Evolutionary conservation across 2,113 vertebrate species (phyloP), one percentile per base, ranked within the genome.

Genomic region (Egretta garzetta): DNA sequence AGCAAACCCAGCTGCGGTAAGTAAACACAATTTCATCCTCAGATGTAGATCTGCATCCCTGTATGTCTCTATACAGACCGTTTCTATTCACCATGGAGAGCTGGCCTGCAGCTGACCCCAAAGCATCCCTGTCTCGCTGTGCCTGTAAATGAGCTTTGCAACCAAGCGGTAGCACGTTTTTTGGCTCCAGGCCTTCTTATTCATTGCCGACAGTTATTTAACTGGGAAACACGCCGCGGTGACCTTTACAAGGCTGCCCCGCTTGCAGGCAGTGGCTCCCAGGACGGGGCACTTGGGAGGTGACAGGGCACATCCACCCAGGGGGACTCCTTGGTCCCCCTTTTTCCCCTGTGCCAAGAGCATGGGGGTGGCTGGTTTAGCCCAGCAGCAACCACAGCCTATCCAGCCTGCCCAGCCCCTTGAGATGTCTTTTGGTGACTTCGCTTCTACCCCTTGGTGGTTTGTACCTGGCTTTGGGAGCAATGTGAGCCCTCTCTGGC

Each of bases 31-130:
- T 28, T 26, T 23, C 53, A 20, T 1, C 35, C 22, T 9, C 8
- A 8, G 19, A n/a, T 26, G 68, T 0, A 6, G 74, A 4, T 6
- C 62, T 4, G 52, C 16, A 9, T 3, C 33, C 19, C 13, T 4
- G 1, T 2, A 0, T 0, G 32, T 6, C 58, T 13, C 52, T 12
- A 0, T 3, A 3, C 33, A 15, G 27, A n/a, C 3, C 22, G 6
- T 60, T 6, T 1, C 60, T 17, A 1, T 6, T 19, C 41, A 0
- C 55, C 14, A 28, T 5, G 3, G 1, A 26, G 52, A 55, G 50
- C 68, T 10, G 20, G 23, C n/a, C 66, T 5, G 0, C 1, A n/a
- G 73, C 60, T 52, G 58, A 12, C 13, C 33, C 33, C 55, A 2
- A 6, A 17, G 12, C 0, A 9, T 14, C 45, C 47, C 39, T 5